Evolutionary conservation across 2,888 invertebrate genomes (phyloP).

Genomic region (Nephrotoma appendiculata): DNA sequence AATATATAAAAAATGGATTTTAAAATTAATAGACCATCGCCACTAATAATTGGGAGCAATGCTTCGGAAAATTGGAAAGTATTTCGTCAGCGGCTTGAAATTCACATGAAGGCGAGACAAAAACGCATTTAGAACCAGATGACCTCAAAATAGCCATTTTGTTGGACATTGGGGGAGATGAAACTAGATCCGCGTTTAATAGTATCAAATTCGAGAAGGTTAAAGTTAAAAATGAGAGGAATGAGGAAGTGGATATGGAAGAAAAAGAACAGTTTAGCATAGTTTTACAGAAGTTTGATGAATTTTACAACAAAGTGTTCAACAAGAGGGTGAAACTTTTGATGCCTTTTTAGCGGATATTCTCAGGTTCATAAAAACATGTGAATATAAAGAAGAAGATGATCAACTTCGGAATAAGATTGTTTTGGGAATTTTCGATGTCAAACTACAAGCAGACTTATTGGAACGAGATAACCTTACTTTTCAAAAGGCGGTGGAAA

Average conservation of each 20-base stretch:
- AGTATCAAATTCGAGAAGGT: not conserved
- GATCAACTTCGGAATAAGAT: not conserved
- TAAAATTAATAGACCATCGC: no score
- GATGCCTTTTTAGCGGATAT: not conserved
- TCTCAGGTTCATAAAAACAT: no score
- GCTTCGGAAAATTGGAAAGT: not conserved
- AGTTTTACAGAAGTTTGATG: not conserved
- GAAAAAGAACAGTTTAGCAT: not conserved
- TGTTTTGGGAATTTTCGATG: not conserved
- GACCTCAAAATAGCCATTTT: not conserved
- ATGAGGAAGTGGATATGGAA: not conserved
- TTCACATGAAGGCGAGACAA: not conserved
- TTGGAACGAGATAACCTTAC: not conserved
- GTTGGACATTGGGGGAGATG: not conserved
- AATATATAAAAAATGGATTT: no score
- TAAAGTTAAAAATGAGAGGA: not conserved
- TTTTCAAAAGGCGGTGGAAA: not conserved
- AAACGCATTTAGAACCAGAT: not conserved
- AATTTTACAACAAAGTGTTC: not conserved
- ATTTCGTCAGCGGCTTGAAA: not conserved
- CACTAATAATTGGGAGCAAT: not conserved
- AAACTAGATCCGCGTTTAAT: not conserved
- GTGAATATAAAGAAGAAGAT: no score
- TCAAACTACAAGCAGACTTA: not conserved
- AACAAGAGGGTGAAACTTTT: not conserved